Percentiles rank a stretch among this genome's conserved stretches.
Conservation (phyloP, 2,888 invertebrate genomes). For the Idaea straminata region DNA sequence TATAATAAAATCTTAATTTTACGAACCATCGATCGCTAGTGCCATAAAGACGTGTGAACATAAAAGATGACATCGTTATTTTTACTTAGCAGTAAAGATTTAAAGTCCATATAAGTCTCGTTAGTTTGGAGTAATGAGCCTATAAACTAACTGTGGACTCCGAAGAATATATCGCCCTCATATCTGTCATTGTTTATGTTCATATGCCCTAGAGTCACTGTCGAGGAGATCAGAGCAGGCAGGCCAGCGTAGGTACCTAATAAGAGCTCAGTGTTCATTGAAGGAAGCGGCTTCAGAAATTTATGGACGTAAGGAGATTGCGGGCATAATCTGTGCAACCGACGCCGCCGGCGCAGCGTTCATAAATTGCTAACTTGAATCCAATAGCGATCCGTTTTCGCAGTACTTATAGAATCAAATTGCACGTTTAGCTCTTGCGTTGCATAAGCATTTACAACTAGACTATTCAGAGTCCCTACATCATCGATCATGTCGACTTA, state of each 20-base stretch:
- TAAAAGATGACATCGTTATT: background rate
- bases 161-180: conserved; percentile 6
- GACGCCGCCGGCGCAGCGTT: conserved; percentile 40
- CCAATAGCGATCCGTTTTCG: conserved; percentile 48
- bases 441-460: conserved; percentile 20
- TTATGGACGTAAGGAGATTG: conserved; percentile 71
- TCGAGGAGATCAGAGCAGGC: conserved; percentile 33
- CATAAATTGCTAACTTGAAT: conserved; percentile 65
- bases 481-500: conserved; percentile 48
- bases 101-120: background rate
- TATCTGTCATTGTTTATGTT: conserved; percentile 47
- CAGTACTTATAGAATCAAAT: conserved; percentile 62
- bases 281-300: conserved; percentile 56
- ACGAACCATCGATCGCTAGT: background rate
- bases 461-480: conserved; percentile 21
- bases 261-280: conserved; percentile 52
- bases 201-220: conserved; percentile 47
- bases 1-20: background rate
- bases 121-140: conserved; percentile 1
- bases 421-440: conserved; percentile 27
- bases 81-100: background rate
- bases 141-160: conserved; percentile 19
- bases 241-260: conserved; percentile 34
- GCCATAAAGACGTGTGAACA: background rate
- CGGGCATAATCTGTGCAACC: conserved; percentile 52